Conservation (phyloP, 2,113 vertebrate genomes). For the Felis catus region F.catus_Fca126_mat1.0 CM031417.1:103631001-103631500, state of each 20-base stretch:
- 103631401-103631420: background rate
- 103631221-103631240: background rate
- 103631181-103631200: background rate
- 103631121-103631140: background rate
- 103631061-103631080: background rate
- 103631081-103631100: background rate
- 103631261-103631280: background rate
- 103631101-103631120: background rate
- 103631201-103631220: background rate
- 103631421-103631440: background rate
- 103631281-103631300: slow-evolving; percentile 2
- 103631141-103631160: background rate
- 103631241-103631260: slow-evolving; percentile 21
- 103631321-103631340: background rate
- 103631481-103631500: background rate
- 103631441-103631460: background rate
- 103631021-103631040: background rate
- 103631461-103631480: background rate
- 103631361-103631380: slow-evolving; percentile 5
- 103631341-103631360: background rate
- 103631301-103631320: background rate
- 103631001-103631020: background rate
- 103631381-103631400: background rate
- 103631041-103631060: background rate
- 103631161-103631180: background rate